Evolutionary conservation across 1,140 invertebrate species (phyloP), one percentile per base, ranked within the genome.

Genomic region (Cydia pomonella): DNA sequence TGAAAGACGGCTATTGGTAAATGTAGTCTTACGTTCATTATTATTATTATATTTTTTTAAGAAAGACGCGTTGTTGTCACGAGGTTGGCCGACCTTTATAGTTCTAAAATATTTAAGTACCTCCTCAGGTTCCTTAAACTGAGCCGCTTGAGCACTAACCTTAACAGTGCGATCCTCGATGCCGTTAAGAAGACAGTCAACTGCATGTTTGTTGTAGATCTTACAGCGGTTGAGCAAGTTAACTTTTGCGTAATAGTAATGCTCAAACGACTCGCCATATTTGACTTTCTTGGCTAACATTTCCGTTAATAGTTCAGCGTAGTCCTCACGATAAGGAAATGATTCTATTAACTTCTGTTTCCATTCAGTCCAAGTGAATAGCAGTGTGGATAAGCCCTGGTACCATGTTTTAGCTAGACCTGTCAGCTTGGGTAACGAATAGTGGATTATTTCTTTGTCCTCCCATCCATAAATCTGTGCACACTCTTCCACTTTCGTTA

Each of bases 241-340:
- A 47, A 80, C 75, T 76, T 84, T 84, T 18, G 73, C 77, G 50
- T 80, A 82, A 76, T 79, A 84, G 72, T 84, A 82, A 16, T 77
- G 73, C 62, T 84, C 82, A 13, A 82, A 53, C 0, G 77, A 79
- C n/a, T 82, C 82, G 4, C 76, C 75, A 75, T 79, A 80, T 16
- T 66, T 74, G 12, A 74, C 79, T 12, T 72, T 44, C 73, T 77
- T 78, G 13, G 50, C 44, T n/a, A 82, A 38, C 80, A 82, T 82
- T 62, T 80, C 77, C 7, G 69, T 76, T 3, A 82, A 62, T 1
- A 82, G 50, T 18, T 82, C 76, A 21, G 77, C 80, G 73, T 82
- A 80, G 66, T 80, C 72, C 50, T 80, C 75, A 3, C 78, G 73
- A 53, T 21, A 66, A 47, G 78, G 80, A 77, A 85, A 84, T 4